These are phyloP conservation scores for Xestoiulus laeticollis DNA, from an alignment of 2,888 invertebrate species.

Conservation along the genomic window DNA sequence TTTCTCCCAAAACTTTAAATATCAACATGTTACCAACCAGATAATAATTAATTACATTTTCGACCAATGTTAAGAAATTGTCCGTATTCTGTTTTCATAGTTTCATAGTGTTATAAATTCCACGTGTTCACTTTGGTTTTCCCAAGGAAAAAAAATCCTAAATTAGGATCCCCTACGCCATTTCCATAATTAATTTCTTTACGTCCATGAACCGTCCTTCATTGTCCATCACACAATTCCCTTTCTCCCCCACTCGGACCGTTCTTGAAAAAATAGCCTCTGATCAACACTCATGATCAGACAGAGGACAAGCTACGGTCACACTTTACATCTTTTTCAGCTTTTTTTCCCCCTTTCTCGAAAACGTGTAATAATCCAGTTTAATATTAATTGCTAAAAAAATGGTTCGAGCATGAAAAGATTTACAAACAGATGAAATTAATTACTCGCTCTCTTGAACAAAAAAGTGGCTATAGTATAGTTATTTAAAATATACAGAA, in stretches of 20 bases:
- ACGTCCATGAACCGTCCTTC: conserved; percentile 23
- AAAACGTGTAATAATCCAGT: background rate
- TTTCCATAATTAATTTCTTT: background rate
- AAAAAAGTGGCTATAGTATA: background rate
- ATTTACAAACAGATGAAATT: background rate
- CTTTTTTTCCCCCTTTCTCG: background rate
- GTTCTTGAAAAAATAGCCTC: background rate
- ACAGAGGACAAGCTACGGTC: background rate
- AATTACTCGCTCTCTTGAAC: background rate
- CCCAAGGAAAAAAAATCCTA: background rate
- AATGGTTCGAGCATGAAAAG: background rate
- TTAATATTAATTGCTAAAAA: background rate
- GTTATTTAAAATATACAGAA: too few relatives aligned
- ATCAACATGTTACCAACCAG: too few relatives aligned
- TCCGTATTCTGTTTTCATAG: too few relatives aligned
- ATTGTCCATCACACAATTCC: conserved; percentile 16
- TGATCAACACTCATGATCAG: background rate
- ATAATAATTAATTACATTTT: too few relatives aligned
- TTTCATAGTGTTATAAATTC: background rate
- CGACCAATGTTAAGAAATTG: too few relatives aligned
- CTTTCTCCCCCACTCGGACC: background rate
- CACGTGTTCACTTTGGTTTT: background rate
- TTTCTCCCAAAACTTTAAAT: too few relatives aligned
- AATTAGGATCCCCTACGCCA: background rate
- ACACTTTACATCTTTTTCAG: background rate